Percentiles rank a stretch among this genome's conserved stretches.
Evolutionary conservation across 2,797 vertebrate species (phyloP).

Genomic region (Oceanodroma leucorhoa): DNA sequence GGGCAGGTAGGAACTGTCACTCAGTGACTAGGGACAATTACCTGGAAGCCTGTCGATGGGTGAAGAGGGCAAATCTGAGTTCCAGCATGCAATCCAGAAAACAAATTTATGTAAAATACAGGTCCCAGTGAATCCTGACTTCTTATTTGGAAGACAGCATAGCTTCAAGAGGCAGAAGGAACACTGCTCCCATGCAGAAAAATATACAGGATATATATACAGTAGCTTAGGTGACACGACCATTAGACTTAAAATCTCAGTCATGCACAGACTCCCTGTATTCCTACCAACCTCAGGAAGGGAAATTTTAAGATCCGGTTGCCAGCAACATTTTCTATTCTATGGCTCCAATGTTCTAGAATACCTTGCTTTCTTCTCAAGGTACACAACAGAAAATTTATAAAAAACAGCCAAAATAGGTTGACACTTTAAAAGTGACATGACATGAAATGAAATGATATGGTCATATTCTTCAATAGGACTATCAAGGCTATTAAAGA

Average conservation of each 20-base stretch:
- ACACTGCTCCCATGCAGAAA: not conserved
- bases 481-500: not conserved
- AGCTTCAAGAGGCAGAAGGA: not conserved
- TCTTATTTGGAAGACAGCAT: not conserved
- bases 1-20: not conserved
- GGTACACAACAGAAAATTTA: not conserved
- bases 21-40: not conserved
- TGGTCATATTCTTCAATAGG: not conserved
- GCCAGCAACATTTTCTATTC: not conserved
- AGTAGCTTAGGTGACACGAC: not conserved
- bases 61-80: not conserved
- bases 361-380: not conserved
- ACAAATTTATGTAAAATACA: not conserved
- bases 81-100: not conserved
- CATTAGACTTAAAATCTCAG: not conserved
- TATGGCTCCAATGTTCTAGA: not conserved
- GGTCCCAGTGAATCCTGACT: not conserved
- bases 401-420: not conserved
- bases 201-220: not conserved
- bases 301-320: not conserved
- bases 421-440: not conserved
- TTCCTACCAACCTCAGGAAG: not conserved
- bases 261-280: not conserved
- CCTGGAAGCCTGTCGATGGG: not conserved
- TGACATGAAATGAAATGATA: not conserved